A percentile compares a stretch with the other conserved stretches of the same genome.
Evolutionary conservation across 2,113 vertebrate genomes (phyloP).

Genomic region (Laticauda colubrina): DNA sequence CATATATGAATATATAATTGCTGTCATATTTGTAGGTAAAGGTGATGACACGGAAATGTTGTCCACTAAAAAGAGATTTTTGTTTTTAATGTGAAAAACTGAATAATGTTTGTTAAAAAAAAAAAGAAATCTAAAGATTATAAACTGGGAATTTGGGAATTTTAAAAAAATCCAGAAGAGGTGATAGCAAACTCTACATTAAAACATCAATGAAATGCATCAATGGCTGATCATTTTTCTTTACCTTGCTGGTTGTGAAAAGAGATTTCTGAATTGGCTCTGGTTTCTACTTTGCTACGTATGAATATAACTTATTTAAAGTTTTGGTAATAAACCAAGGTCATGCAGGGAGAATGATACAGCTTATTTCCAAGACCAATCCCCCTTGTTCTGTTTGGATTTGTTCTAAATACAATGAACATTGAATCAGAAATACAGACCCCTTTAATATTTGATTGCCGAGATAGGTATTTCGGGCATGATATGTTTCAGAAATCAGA

Average conservation of each 20-base stretch:
- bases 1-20: too few relatives aligned
- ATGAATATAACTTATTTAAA: not conserved
- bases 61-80: too few relatives aligned
- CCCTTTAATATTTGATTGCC: not conserved
- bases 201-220: not conserved
- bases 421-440: not conserved
- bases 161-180: not conserved
- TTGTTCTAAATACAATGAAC: not conserved
- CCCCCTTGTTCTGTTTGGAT: not conserved
- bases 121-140: not conserved
- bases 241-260: not conserved
- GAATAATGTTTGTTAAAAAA: too few relatives aligned
- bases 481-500: not conserved
- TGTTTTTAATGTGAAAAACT: too few relatives aligned
- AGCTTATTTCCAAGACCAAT: not conserved
- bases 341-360: not conserved
- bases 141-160: not conserved
- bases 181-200: not conserved
- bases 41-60: too few relatives aligned
- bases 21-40: too few relatives aligned
- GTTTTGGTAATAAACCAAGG: not conserved
- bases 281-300: not conserved
- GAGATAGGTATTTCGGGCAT: not conserved
- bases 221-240: not conserved
- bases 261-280: not conserved